These are phyloP conservation scores for Picus viridis DNA, from an alignment of 2,797 vertebrate genomes.

Conservation along the genomic window DNA sequence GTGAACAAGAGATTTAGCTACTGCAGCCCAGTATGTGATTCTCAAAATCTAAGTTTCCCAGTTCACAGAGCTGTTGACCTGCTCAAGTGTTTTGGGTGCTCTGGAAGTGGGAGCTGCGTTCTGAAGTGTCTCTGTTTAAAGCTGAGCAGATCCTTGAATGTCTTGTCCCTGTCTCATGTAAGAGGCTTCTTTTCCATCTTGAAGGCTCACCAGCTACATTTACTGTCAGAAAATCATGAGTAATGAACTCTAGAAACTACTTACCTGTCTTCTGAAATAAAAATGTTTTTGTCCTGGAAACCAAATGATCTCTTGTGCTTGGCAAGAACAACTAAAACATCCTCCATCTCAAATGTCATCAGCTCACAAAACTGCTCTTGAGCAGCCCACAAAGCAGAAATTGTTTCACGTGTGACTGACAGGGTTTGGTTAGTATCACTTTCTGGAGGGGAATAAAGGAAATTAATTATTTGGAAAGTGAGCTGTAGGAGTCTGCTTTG, in stretches of 20 bases:
- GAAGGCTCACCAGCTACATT: background rate
- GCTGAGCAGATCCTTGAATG: background rate
- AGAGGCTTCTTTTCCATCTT: background rate
- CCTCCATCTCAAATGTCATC: background rate
- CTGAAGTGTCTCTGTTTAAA: background rate
- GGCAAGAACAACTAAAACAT: background rate
- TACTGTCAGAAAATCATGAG: background rate
- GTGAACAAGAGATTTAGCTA: background rate
- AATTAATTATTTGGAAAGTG: background rate
- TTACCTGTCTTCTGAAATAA: conserved; percentile 21
- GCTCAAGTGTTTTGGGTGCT: background rate
- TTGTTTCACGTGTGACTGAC: background rate
- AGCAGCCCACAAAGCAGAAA: background rate
- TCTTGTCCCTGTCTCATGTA: background rate
- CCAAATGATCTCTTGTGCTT: background rate
- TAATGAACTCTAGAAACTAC: conserved; percentile 4
- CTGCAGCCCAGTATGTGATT: background rate
- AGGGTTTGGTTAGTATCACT: background rate
- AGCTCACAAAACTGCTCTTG: conserved; percentile 10
- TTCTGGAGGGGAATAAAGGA: background rate
- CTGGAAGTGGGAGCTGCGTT: background rate
- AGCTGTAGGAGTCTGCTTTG: background rate
- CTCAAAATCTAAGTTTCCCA: background rate
- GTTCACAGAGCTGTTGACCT: background rate
- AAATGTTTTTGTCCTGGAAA: conserved; percentile 5